phyloP scores from a whole-genome alignment of 2,113 vertebrate genomes.

The Quiscalus mexicanus region DNA sequence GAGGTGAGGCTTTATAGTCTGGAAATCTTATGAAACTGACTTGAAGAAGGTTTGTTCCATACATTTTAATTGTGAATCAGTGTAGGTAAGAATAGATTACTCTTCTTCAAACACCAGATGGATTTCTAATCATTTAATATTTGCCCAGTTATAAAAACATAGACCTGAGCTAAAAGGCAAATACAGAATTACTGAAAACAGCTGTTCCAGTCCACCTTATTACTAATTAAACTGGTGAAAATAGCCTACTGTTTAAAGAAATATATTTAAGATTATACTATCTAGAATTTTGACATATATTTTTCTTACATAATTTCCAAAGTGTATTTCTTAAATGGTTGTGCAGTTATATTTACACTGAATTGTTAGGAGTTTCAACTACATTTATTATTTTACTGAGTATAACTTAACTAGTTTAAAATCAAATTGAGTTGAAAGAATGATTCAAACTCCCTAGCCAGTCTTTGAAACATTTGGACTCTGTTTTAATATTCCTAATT shows the following conservation, averaged over 20 bases:
- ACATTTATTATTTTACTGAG: not conserved
- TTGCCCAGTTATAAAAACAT: not conserved
- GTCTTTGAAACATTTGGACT: not conserved
- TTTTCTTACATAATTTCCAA: not conserved
- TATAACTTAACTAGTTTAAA: not conserved
- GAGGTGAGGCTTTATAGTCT: not conserved
- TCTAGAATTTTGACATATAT: not conserved
- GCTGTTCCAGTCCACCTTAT: not conserved
- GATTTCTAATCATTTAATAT: not conserved
- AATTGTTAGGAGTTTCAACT: not conserved
- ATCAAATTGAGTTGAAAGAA: not conserved
- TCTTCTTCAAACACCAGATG: not conserved
- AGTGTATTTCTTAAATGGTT: not conserved
- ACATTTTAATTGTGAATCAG: not conserved
- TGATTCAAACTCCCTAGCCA: not conserved
- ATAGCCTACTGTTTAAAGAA: not conserved
- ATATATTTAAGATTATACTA: not conserved
- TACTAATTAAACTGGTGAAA: not conserved
- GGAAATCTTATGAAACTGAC: not conserved
- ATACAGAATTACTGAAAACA: not conserved
- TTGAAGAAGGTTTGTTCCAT: not conserved
- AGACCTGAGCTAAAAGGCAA: not conserved
- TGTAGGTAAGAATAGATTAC: not conserved
- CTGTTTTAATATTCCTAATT: not conserved
- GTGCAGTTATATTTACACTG: not conserved